Conservation (phyloP, 1,140 invertebrate species). For the Zaprionus ghesquierei region DNA sequence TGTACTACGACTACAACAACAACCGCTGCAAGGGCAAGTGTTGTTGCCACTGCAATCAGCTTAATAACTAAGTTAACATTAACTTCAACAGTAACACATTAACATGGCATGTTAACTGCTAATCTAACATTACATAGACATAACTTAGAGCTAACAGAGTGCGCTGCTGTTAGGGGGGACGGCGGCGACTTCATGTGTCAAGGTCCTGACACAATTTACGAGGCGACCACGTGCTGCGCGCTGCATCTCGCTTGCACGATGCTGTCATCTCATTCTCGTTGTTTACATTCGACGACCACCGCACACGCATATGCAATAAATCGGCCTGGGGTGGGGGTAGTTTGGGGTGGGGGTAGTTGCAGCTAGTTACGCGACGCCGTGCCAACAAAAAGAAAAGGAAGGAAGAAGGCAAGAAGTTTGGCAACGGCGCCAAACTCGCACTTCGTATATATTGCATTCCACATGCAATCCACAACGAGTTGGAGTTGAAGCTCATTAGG, state of each 20-base stretch:
- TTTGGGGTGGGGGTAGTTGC: not conserved
- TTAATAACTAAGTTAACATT: conserved; percentile 46
- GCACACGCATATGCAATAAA: conserved; percentile 20
- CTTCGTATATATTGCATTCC: not conserved
- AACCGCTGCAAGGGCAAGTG: conserved; percentile 18
- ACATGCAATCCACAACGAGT: not conserved
- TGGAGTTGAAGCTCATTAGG: conserved; percentile 1
- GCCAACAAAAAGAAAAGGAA: not conserved
- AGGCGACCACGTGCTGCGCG: conserved; percentile 40
- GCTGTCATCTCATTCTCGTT: not conserved
- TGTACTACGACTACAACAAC: conserved; percentile 42
- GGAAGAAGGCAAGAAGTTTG: not conserved
- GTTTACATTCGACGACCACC: conserved; percentile 26
- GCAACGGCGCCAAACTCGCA: conserved; percentile 13
- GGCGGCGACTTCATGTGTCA: conserved; percentile 44
- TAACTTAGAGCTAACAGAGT: conserved; percentile 51
- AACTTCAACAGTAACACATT: too few species aligned
- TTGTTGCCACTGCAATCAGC: conserved; percentile 19
- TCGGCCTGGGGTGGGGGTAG: not conserved
- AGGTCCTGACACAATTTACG: conserved; percentile 67
- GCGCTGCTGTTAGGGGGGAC: conserved; percentile 17
- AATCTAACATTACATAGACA: conserved; percentile 29
- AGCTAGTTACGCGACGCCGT: too few species aligned
- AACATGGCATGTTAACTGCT: not conserved
- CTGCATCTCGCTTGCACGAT: not conserved